Base-by-base conservation (phyloP, 2,797 vertebrate genomes). In the Numenius phaeopus region DNA sequence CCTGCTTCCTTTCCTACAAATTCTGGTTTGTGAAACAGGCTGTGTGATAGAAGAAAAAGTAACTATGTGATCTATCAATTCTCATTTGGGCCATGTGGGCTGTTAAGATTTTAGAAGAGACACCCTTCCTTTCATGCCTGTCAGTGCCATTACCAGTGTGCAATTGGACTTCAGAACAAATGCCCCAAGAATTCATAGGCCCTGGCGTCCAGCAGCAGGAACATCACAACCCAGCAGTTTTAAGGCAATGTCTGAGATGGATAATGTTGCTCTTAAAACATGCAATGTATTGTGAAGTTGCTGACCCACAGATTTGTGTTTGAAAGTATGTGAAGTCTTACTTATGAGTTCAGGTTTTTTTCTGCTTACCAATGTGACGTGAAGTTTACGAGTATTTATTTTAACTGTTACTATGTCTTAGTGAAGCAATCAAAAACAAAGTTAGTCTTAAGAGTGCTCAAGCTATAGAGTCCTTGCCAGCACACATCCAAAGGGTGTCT, bases 331-430 rank as follows among this genome's bases (percentile, higher is more conserved):
- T 26, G 1, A 46, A 79, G 23, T 64, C 44, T 46, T 19, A 23
- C 0, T 0, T 4, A 27, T 0, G 2, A 52, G 11, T 80, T 80
- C 29, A 71, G 21, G 0, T 83, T 91, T 89, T 71, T 3, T 70
- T 75, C 61, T 83, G 65, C 21, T 83, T 64, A 70, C 16, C 75
- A 83, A 58, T 16, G 16, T 17, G 30, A 87, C 18, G 24, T 15
- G 14, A 89, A 34, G 32, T 57, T 73, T 77, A 71, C 3, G 1
- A 83, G 14, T 49, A 5, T 1, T 1, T 40, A 42, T 83, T 57
- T 29, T 5, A 67, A 71, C 8, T 50, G 27, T 77, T 80, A n/a
- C 16, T 22, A 19, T 46, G 22, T 52, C 71, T 90, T 62, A 44
- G 21, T 58, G 42, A 46, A 94, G 58, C 29, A 80, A 77, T 69